Base-by-base conservation (phyloP, 2,113 vertebrate species). In the Toxostoma redivivum region DNA sequence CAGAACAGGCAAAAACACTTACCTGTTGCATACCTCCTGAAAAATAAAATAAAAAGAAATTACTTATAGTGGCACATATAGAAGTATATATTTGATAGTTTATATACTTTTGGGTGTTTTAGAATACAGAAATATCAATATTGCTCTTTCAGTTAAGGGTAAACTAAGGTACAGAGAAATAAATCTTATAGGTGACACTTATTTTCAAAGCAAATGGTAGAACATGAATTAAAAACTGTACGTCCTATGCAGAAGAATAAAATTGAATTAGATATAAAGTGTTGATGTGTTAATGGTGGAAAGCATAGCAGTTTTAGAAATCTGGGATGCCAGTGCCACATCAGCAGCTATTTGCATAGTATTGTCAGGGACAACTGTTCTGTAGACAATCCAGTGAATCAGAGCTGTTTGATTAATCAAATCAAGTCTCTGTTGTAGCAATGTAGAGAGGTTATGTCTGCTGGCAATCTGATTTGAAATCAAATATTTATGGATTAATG, bases 381-480 rank as follows among this genome's bases (percentile, higher is more conserved):
- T 92, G 86, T 64, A 94, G 88, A 97, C 91, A 98, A 95, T 97
- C 82, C n/a, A 95, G 57, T 81, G 89, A 97, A 97, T 97, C 95
- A 95, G 90, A 96, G 88, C 78, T 91, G 70, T 97, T 96, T 96
- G 97, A 97, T 97, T 98, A 98, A 97, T 97, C 95, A 97, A 96
- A 97, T 98, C 96, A 97, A 62, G 85, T 94, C 82, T 97, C 90
- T 94, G 90, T 97, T 98, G 94, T 95, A 94, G 94, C 93, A 97
- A 73, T 96, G 96, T 83, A 94, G 96, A 97, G 93, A 96, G 93
- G 96, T 96, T 95, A 94, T 96, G 66, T 96, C 90, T 93, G 84
- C 86, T 96, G 88, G 88, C 91, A 98, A 44, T 97, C 94, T 94
- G 86, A 97, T 97, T 96, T 97, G 94, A 95, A 98, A 96, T 96